Base-by-base conservation (phyloP, 1,140 invertebrate genomes). In the Euwallacea fornicatus region DNA sequence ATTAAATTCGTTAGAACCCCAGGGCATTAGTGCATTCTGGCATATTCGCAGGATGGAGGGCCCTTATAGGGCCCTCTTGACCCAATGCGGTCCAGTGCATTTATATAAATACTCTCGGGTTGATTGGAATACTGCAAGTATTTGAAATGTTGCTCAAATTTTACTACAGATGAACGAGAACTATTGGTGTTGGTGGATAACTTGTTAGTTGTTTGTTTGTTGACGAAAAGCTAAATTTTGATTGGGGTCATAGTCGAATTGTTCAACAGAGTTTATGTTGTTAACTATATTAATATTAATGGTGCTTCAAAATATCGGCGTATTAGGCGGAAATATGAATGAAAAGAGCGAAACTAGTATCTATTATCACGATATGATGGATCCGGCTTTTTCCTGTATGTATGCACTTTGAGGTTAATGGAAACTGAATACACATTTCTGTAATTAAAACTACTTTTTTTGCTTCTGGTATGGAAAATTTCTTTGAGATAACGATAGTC, bases 101-200 rank as follows among this genome's bases (percentile, higher is more conserved):
- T 66, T 66, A 66, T 66, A 66, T 66, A 66, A 66, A 66, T 66
- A 66, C 64, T 56, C 64, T 66, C 41, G 54, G 42, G 53, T 66
- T 66, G 54, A 66, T 63, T 63, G 59, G 59, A 61, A 42, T 41
- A 61, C 11, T 41, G 42, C 42, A 61, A 61, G 59, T 61, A 61
- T 61, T 58, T 61, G 61, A 63, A 63, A 46, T 63, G 61, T 63
- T 11, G 10, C 61, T 63, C 16, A 46, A 63, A 63, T 63, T 63
- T 63, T 44, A 41, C 33, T 16, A n/a, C n/a, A 42, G 58, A 42
- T 60, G 42, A 0, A 42, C 42, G 6, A 41, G 21, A 33, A 33
- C 4, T 33, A 33, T 33, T 4, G 21, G 21, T 33, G 21, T 33
- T 33, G 21, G 46, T 50, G 13, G 46, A 10, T 11, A 50, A 50